phyloP scores from a whole-genome alignment of 2,888 invertebrate species.

The Thelaira solivaga region DNA sequence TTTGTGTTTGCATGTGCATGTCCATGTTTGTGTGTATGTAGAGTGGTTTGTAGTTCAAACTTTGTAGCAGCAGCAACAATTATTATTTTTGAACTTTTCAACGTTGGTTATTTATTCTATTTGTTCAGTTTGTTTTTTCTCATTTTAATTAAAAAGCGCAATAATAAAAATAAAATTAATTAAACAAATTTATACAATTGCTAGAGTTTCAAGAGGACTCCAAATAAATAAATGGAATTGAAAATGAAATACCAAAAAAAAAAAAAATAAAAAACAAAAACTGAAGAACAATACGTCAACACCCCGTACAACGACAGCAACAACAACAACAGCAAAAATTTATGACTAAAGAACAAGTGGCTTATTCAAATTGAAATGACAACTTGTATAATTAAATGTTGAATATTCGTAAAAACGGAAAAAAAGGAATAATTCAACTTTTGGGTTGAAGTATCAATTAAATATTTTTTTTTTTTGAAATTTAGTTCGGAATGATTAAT shows the following conservation, averaged over 20 bases:
- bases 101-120: background rate
- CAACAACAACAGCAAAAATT: constrained; percentile 20
- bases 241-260: constrained; percentile 20
- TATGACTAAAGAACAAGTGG: constrained; percentile 43
- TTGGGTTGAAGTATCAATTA: constrained; percentile 42
- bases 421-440: constrained; percentile 13
- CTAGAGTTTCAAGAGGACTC: constrained; percentile 64
- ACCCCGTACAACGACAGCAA: constrained; percentile 24
- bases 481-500: constrained; percentile 4
- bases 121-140: background rate
- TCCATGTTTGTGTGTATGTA: background rate
- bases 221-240: constrained; percentile 22
- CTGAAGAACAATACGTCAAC: constrained; percentile 22
- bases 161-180: constrained; percentile 69
- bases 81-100: constrained; percentile 47
- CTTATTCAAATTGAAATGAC: constrained; percentile 63
- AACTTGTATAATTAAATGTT: constrained; percentile 71
- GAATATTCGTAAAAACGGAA: background rate
- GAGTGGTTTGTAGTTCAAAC: background rate
- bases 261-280: constrained; percentile 11
- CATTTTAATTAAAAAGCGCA: constrained; percentile 70
- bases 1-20: too few species aligned
- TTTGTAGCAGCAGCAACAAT: constrained; percentile 40
- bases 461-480: constrained; percentile 2
- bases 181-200: constrained; percentile 65